Evolutionary conservation across 2,113 vertebrate species (phyloP), one percentile per base, ranked within the genome.

Genomic region (Corythornis vintsioides): DNA sequence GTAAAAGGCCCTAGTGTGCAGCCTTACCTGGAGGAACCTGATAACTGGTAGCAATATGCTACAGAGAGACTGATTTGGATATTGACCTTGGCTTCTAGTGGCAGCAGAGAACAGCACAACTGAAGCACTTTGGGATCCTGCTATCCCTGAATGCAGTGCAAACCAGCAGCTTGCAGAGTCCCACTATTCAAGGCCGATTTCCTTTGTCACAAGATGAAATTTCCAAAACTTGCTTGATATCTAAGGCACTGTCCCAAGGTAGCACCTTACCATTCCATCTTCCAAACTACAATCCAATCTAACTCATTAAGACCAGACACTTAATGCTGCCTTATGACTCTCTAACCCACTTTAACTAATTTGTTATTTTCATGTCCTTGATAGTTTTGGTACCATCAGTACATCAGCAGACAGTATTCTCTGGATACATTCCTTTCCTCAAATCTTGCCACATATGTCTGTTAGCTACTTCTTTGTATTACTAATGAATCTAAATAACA

Each of bases 401-500:
- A 38, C 38, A 38, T 10, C 38, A 89, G 65, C 42, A 92, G 64
- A 45, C 45, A 45, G 33, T 40, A 43, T 57, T 57, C 90, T 93
- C 81, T 24, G 53, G 83, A 79, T 70, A 57, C 13, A 42, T 63
- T 81, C 0, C 3, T 92, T 88, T 89, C 67, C 61, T 79, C 63
- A 33, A 76, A 63, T 66, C 79, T 83, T 84, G 56, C 55, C 47
- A 64, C 61, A 65, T 5, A 15, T 6, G 53, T 57, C 90, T 83
- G 38, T 42, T 82, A 72, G 69, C 55, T 86, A 55, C 56, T 91
- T 84, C 74, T 92, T 91, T 88, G 75, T 92, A 59, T 89, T 95
- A 61, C 48, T 86, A 85, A 93, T 75, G 75, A 87, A 24, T 85
- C 86, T 85, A 89, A 95, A 86, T 79, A 88, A 78, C 88, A 95